Percentiles rank a stretch among this genome's conserved stretches.
phyloP scores from a whole-genome alignment of 1,140 invertebrate species.

The Heliconius eleuchia region DNA sequence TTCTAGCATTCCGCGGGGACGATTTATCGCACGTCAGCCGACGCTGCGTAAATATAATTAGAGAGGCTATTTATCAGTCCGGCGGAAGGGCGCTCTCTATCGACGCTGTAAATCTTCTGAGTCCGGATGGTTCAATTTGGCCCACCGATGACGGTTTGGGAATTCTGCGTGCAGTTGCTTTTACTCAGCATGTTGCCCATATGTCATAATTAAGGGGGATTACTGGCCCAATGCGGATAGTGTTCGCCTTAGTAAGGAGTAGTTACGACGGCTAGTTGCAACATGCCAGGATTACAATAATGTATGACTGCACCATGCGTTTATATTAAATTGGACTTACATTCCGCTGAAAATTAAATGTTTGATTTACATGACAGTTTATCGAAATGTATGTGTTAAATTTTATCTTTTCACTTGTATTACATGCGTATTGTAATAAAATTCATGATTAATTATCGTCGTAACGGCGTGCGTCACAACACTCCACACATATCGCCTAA shows the following conservation, averaged over 20 bases:
- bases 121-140: slow-evolving; percentile 71
- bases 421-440: slow-evolving; percentile 6
- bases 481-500: not conserved
- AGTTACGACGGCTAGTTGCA: slow-evolving; percentile 32
- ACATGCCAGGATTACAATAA: slow-evolving; percentile 57
- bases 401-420: slow-evolving; percentile 14
- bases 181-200: slow-evolving; percentile 39
- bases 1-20: slow-evolving; percentile 59
- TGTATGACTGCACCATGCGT: slow-evolving; percentile 44
- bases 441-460: slow-evolving; percentile 4
- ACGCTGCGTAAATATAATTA: slow-evolving; percentile 79
- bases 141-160: slow-evolving; percentile 38
- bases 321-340: slow-evolving; percentile 32
- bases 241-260: slow-evolving; percentile 48
- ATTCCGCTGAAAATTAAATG: slow-evolving; percentile 1
- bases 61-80: slow-evolving; percentile 75
- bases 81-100: slow-evolving; percentile 71
- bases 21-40: slow-evolving; percentile 68
- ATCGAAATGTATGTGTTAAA: slow-evolving; percentile 7
- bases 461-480: slow-evolving; percentile 18
- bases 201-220: slow-evolving; percentile 59
- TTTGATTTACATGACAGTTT: not conserved
- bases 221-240: slow-evolving; percentile 39
- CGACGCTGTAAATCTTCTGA: slow-evolving; percentile 67
- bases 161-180: slow-evolving; percentile 21